phyloP scores from a whole-genome alignment of 2,113 vertebrate species.

The Lates calcarifer region DNA sequence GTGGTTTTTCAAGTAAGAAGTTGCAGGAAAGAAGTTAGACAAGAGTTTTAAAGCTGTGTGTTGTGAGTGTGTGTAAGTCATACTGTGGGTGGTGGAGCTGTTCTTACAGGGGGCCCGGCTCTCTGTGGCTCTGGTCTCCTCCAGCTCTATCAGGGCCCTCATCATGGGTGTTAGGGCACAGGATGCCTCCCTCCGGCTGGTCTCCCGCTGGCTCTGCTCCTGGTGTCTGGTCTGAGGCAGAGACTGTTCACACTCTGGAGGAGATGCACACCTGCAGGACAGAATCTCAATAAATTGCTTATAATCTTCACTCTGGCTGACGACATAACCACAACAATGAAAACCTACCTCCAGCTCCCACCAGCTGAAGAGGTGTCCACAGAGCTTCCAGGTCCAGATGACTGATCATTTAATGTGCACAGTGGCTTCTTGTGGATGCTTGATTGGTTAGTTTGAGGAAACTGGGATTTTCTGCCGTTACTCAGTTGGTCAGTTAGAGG shows the following conservation, averaged over 20 bases:
- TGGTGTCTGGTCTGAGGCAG: constrained; percentile 42
- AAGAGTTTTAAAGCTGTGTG: not conserved
- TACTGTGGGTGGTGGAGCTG: constrained; percentile 38
- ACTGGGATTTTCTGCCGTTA: constrained; percentile 16
- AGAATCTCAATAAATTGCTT: not conserved
- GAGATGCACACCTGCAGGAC: constrained; percentile 66
- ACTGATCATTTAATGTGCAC: constrained; percentile 9
- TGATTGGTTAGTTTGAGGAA: constrained; percentile 31
- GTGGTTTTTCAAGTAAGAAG: too few species aligned
- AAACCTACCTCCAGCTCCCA: constrained; percentile 54
- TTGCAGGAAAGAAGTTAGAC: too few species aligned
- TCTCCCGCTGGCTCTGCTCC: constrained; percentile 61
- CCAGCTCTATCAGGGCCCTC: constrained; percentile 92
- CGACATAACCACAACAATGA: not conserved
- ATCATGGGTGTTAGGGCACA: constrained; percentile 87
- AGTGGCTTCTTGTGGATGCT: constrained; percentile 34
- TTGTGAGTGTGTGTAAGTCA: constrained; percentile 16
- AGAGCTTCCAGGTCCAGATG: constrained; percentile 42
- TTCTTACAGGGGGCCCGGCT: constrained; percentile 85
- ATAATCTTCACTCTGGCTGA: not conserved
- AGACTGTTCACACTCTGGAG: constrained; percentile 72
- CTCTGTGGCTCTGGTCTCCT: constrained; percentile 90
- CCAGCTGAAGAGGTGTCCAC: constrained; percentile 34
- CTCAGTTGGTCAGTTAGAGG: constrained; percentile 80
- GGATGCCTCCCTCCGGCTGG: constrained; percentile 77